Conservation (phyloP, 2,113 vertebrate species). For the Dolichotis patagonum region DNA sequence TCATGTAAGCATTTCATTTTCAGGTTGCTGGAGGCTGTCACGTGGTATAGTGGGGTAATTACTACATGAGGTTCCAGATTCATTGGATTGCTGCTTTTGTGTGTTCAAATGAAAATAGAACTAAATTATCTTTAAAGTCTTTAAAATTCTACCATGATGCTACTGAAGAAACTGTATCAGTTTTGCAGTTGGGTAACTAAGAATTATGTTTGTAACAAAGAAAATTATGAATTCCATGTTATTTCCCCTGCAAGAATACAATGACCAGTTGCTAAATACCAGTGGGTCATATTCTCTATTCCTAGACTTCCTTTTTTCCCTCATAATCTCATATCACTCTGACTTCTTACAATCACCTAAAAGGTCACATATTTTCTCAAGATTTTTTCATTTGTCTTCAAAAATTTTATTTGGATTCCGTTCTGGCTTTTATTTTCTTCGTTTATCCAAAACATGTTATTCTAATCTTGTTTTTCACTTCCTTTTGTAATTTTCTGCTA, state of each 20-base stretch:
- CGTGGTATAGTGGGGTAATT: background rate
- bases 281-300: background rate
- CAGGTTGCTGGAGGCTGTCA: background rate
- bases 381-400: background rate
- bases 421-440: background rate
- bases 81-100: background rate
- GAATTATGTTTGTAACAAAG: background rate
- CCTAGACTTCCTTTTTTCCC: background rate
- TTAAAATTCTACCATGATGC: background rate
- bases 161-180: background rate
- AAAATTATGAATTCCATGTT: background rate
- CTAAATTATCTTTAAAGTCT: background rate
- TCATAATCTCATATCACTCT: background rate
- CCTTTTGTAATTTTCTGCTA: background rate
- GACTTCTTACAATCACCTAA: background rate
- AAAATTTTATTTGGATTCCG: background rate
- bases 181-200: background rate
- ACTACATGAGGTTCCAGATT: background rate
- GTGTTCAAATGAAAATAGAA: background rate
- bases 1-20: constrained; percentile 15
- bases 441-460: background rate
- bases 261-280: background rate
- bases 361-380: background rate
- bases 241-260: background rate
- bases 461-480: background rate